phyloP scores from a whole-genome alignment of 2,113 vertebrate genomes.

The Gracilinanus agilis region DNA sequence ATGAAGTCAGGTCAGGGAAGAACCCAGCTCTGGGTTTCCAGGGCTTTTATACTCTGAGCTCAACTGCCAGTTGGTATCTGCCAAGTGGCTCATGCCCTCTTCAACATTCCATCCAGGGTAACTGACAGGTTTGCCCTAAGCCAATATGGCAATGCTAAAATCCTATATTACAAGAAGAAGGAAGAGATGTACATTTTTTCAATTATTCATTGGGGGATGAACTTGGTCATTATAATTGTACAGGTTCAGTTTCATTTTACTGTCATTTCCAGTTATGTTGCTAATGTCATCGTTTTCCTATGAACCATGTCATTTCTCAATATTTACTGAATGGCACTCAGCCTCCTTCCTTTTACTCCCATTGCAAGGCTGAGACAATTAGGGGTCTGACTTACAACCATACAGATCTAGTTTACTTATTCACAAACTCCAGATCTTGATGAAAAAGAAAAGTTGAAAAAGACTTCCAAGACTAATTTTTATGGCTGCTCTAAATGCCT shows the following conservation, averaged over 20 bases:
- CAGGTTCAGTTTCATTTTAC: not conserved
- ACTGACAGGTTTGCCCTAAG: no score
- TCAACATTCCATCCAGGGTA: no score
- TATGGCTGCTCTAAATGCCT: not conserved
- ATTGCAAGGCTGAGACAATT: not conserved
- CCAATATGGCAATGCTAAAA: no score
- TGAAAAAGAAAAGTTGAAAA: not conserved
- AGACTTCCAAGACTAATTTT: not conserved
- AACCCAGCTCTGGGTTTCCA: no score
- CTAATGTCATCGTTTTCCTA: not conserved
- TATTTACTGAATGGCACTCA: not conserved
- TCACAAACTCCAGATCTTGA: not conserved
- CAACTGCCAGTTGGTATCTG: no score
- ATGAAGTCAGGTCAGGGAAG: no score
- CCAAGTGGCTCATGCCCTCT: no score
- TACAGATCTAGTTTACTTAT: not conserved
- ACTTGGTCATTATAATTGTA: not conserved
- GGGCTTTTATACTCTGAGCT: no score
- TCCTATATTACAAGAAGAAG: no score
- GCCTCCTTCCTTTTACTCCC: not conserved
- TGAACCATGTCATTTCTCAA: not conserved
- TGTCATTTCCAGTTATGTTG: not conserved
- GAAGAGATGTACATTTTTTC: not conserved
- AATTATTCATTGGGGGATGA: not conserved
- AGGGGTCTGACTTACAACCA: not conserved